Base-by-base conservation (phyloP, 2,797 vertebrate genomes). In the Galagoides demidoff region DNA sequence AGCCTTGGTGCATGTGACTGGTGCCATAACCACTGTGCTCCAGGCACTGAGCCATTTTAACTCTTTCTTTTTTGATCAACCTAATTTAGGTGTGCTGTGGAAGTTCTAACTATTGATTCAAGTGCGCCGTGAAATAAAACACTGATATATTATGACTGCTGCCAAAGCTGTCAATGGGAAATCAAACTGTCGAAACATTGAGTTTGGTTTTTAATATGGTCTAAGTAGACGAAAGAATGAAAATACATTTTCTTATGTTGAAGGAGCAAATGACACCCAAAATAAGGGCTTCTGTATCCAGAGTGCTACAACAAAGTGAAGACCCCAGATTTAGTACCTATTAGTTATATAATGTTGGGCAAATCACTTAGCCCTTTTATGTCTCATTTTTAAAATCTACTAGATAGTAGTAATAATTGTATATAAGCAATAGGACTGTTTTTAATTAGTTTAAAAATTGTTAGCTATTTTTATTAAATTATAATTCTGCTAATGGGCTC, bases 221-320 rank as follows among this genome's bases (percentile, higher is more conserved):
- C 25, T 73, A 68, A 95, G n/a, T 55, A 92, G 81, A 57, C 45
- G 81, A 45, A 39, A 92, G n/a, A 89, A 87, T 73, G 29, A 92
- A 95, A 89, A 37, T 61, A 16, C 55, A 14, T 86, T 81, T 94
- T 90, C 34, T 94, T 95, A n/a, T 64, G 37, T 25, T 76, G 34
- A 89, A 85, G 61, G 94, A 89, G 82, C 83, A 94, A 83, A 43
- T 76, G 52, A 39, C 27, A 71, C 34, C 39, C 45, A 89, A 73
- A 92, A n/a, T 87, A 66, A 88, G 37, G 27, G 29, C 12, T 85
- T 88, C 55, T 91, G 2, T 76, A 27, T 64, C 81, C 82, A 85
- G 55, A 93, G 88, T 86, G 91, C 22, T 43, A 83, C 22, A 59
- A 79, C n/a, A 78, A n/a, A 77, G 89, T 89, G 52, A 63, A 91